Conservation (phyloP, 1,140 invertebrate genomes). For the Leguminivora glycinivorella region DNA sequence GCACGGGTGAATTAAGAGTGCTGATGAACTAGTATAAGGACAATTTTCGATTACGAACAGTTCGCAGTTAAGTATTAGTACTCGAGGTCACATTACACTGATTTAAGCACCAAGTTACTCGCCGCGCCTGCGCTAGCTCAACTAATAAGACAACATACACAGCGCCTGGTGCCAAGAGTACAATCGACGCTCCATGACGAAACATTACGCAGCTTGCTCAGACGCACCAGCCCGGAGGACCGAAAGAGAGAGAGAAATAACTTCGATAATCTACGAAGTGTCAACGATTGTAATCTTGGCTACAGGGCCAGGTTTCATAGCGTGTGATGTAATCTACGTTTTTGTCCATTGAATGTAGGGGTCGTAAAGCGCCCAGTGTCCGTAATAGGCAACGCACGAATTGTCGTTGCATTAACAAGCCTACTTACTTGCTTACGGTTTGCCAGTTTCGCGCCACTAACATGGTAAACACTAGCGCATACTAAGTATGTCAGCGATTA, state of each 20-base stretch:
- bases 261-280: too few species aligned
- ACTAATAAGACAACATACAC: not conserved
- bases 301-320: slow-evolving; percentile 34
- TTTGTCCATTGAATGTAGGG: slow-evolving; percentile 50
- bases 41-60: not conserved
- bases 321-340: slow-evolving; percentile 61
- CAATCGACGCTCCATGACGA: too few species aligned
- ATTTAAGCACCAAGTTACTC: not conserved
- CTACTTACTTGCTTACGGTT: slow-evolving; percentile 49
- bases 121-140: not conserved
- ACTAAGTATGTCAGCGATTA: not conserved
- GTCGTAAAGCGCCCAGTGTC: slow-evolving; percentile 56
- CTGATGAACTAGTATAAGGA: not conserved
- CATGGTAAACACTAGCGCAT: slow-evolving; percentile 16
- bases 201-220: too few species aligned
- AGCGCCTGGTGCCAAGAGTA: too few species aligned
- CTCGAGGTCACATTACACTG: slow-evolving; percentile 1
- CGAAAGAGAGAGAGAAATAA: too few species aligned
- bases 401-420: slow-evolving; percentile 55
- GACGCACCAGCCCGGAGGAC: too few species aligned
- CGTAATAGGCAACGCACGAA: slow-evolving; percentile 69
- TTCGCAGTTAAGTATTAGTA: not conserved
- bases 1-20: not conserved
- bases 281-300: too few species aligned
- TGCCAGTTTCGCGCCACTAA: slow-evolving; percentile 44